phyloP scores from a whole-genome alignment of 2,888 invertebrate genomes.

The Lycaena phlaeas region DNA sequence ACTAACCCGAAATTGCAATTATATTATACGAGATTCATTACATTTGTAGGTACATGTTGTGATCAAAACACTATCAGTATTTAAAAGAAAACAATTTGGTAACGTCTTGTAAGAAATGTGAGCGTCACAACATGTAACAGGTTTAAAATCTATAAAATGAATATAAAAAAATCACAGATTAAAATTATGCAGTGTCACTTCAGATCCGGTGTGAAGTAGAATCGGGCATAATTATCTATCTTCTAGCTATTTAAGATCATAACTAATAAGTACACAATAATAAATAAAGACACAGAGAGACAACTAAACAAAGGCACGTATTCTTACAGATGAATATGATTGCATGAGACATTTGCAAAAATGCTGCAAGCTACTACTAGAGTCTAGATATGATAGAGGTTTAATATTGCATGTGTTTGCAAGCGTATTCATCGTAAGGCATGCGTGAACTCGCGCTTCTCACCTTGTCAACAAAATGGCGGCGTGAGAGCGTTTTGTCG shows the following conservation, averaged over 20 bases:
- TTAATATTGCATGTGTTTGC: slow-evolving; percentile 16
- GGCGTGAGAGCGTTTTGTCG: slow-evolving; percentile 65
- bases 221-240: slow-evolving; percentile 46
- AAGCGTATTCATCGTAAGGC: slow-evolving; percentile 45
- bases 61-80: slow-evolving; percentile 38
- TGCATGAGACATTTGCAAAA: slow-evolving; percentile 12
- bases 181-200: slow-evolving; percentile 71
- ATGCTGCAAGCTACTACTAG: slow-evolving; percentile 1
- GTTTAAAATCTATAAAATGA: slow-evolving; percentile 62
- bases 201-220: slow-evolving; percentile 59
- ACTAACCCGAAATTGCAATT: slow-evolving; percentile 40
- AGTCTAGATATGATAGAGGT: not conserved
- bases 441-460: slow-evolving; percentile 61
- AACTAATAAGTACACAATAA: slow-evolving; percentile 69
- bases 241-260: slow-evolving; percentile 46
- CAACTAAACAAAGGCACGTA: slow-evolving; percentile 62
- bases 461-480: slow-evolving; percentile 72
- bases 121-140: slow-evolving; percentile 67
- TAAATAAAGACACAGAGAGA: slow-evolving; percentile 64
- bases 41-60: slow-evolving; percentile 47
- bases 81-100: slow-evolving; percentile 36
- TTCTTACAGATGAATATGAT: slow-evolving; percentile 40
- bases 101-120: slow-evolving; percentile 36
- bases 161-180: slow-evolving; percentile 72
- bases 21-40: slow-evolving; percentile 37